A percentile compares a stretch with the other conserved stretches of the same genome.
Evolutionary conservation across 2,113 vertebrate genomes (phyloP).

Genomic region (Sphyrna mokarran): DNA sequence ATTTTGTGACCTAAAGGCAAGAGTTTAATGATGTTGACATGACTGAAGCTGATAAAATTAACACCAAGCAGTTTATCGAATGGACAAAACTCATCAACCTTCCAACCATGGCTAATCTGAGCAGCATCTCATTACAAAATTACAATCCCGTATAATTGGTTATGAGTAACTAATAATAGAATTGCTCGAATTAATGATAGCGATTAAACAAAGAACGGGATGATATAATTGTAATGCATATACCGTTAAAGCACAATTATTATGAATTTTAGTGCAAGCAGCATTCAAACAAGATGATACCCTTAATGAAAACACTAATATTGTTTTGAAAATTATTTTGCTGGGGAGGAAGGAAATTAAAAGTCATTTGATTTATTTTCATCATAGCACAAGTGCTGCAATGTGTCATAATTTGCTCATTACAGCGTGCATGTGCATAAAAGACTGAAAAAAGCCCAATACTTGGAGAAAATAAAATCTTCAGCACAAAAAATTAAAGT

Average conservation of each 20-base stretch:
- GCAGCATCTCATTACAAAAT: not conserved
- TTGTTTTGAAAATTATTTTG: not conserved
- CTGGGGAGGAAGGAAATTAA: not conserved
- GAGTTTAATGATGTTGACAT: not conserved
- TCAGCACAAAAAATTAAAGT: not conserved
- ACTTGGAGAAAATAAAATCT: not conserved
- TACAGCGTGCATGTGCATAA: not conserved
- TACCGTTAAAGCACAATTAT: not conserved
- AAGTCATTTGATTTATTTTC: not conserved
- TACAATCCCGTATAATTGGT: not conserved
- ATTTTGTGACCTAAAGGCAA: not conserved
- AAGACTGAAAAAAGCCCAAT: not conserved
- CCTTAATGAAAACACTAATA: not conserved
- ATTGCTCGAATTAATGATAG: not conserved
- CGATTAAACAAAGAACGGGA: not conserved
- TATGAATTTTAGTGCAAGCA: not conserved
- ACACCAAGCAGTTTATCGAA: not conserved
- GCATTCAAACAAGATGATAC: not conserved
- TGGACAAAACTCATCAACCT: not conserved
- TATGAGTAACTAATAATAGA: not conserved
- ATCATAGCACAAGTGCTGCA: not conserved
- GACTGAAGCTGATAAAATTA: not conserved
- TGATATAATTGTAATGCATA: not conserved
- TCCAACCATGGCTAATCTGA: not conserved
- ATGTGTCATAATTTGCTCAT: not conserved